Base-by-base conservation (phyloP, 1,140 invertebrate species). In the Venustaconcha ellipsiformis region DNA sequence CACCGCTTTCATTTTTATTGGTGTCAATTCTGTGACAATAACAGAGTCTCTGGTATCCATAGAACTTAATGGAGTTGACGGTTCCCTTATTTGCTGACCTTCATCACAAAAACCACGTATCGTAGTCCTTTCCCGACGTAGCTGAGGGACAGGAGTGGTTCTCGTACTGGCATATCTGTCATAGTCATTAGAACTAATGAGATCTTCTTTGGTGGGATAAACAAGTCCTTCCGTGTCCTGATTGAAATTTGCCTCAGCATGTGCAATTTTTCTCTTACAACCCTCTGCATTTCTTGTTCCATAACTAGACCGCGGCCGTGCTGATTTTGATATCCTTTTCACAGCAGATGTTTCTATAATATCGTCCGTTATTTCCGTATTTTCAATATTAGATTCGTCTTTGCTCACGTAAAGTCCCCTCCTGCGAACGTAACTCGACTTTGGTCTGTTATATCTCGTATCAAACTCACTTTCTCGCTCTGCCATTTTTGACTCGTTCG, bases 381-480 rank as follows among this genome's bases (percentile, higher is more conserved):
- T 26, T 14, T 26, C 64, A 23, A 3, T 15, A 37, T 67, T 63
- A 20, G 15, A 37, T 23, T 77, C 75, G 15, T 62, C 65, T 23
- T 30, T 65, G 30, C 63, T 71, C 57, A 37, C 55, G 57, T 37
- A 77, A 55, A 69, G 73, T 15, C 57, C 57, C 60, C 75, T 77
- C 30, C 75, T 60, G 4, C 37, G 37, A 26, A 77, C 75, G 63
- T 77, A 77, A 71, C 75, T 77, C 56, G 75, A 77, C 55, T 77
- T 77, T 30, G 75, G 75, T 67, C 75, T 65, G 15, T 72, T 26
- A 77, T 77, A 69, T 20, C 75, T 63, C 2, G 75, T 77, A 72
- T 77, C 75, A 15, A 74, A 68, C 59, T 77, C 64, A 56, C 18
- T 70, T 14, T 67, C 62, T 26, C 15, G 56, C 37, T 37, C 37